Base-by-base conservation (phyloP, 2,888 invertebrate genomes). In the Drosophila fungiperda region DNA sequence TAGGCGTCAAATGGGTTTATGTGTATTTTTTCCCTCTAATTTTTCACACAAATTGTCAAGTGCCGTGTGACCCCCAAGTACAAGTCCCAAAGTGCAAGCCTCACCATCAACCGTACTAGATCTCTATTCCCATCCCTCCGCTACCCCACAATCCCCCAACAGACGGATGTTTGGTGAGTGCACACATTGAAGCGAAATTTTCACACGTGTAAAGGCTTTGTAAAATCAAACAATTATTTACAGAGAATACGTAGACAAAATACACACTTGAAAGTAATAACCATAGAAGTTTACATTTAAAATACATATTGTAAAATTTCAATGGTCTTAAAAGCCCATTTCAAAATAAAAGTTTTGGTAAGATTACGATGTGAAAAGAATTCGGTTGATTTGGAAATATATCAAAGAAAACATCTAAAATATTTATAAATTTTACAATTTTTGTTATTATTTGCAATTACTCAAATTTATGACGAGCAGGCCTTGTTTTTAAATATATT, bases 131-230 rank as follows among this genome's bases (percentile, higher is more conserved):
- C 65, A 57, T 15, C 38, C 55, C 15, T 15, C 36, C 17, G 29
- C 38, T 7, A n/a, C 17, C 29, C 5, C n/a, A 40, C 40, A 2
- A 1, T 9, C n/a, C 36, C n/a, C 55, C 26, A 7, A 29, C 15
- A 61, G 52, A 68, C 84, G 84, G 87, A 87, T 84, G 80, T 84
- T 83, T 83, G 68, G 65, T 72, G 33, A 70, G 57, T 48, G 66
- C 67, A 73, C 49, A 79, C 70, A 70, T 70, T 73, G 60, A 73
- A 64, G 36, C 63, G 67, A 60, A 67, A 77, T 78, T 81, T 87
- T 87, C 87, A 87, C 88, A 87, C 83, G 84, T 80, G 81, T 60
- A 65, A 52, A 66, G 53, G 71, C 54, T 62, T 61, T 49, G 79
- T 55, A 45, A 79, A 76, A 64, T 73, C 68, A 78, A 79, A 78